Percentiles rank a stretch among this genome's conserved stretches.
These are phyloP conservation scores for Ruditapes philippinarum DNA, from an alignment of 1,140 invertebrate species.

Conservation along the genomic window DNA sequence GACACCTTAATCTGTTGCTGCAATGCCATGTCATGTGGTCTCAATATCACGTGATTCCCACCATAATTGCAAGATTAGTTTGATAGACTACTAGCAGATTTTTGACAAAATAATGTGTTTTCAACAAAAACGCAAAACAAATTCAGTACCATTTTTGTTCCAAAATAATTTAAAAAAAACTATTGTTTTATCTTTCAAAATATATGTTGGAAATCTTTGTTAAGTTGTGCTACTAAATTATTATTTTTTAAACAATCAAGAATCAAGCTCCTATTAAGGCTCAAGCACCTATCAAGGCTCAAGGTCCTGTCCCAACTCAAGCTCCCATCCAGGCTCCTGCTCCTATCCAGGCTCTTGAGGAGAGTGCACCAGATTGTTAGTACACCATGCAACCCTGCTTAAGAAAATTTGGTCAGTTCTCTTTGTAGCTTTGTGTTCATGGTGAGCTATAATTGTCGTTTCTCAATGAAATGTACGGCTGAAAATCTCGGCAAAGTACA, in stretches of 20 bases:
- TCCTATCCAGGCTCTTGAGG: neutral
- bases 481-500: too few relatives aligned
- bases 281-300: neutral
- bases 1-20: neutral
- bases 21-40: constrained; percentile 5
- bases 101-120: neutral
- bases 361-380: constrained; percentile 14
- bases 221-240: neutral
- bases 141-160: constrained; percentile 5
- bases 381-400: neutral
- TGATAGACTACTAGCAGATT: constrained; percentile 6
- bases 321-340: too few relatives aligned
- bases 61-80: neutral
- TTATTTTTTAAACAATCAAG: neutral
- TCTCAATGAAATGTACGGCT: neutral
- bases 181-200: constrained; percentile 6
- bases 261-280: too few relatives aligned
- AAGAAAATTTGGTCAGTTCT: neutral
- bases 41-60: constrained; percentile 2
- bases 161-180: neutral
- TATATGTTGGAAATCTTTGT: constrained; percentile 21
- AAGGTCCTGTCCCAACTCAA: neutral
- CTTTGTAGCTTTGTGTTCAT: constrained; percentile 16
- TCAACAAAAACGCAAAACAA: too few relatives aligned
- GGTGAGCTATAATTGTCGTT: neutral